These are phyloP conservation scores for Podarcis lilfordi DNA, from an alignment of 2,797 vertebrate genomes.

Conservation along the genomic window DNA sequence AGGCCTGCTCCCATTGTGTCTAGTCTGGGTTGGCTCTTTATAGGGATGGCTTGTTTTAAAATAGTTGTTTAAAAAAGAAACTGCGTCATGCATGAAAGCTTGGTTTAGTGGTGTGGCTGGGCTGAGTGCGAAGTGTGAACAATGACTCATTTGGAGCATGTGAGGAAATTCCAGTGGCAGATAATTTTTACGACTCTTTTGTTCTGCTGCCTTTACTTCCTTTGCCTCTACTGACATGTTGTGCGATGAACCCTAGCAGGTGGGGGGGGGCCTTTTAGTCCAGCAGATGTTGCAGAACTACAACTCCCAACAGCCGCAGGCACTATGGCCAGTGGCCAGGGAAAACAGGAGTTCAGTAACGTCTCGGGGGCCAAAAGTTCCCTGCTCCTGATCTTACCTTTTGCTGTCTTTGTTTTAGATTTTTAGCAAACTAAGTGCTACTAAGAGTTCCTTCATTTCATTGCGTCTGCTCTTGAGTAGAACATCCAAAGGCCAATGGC, in stretches of 20 bases:
- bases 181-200: background rate
- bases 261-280: no score
- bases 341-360: no score
- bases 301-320: no score
- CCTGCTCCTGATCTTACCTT: background rate
- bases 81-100: no score
- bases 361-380: background rate
- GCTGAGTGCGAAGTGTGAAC: background rate
- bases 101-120: background rate
- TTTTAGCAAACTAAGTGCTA: no score
- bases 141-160: background rate
- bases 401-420: background rate
- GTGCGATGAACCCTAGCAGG: no score
- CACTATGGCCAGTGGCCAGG: no score
- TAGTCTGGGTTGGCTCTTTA: background rate
- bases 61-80: background rate
- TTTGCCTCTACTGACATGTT: background rate
- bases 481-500: no score
- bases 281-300: no score
- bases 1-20: background rate
- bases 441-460: no score
- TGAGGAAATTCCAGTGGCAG: background rate
- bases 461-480: no score
- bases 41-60: background rate
- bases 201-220: background rate